Percentiles rank a stretch among this genome's conserved stretches.
Conservation (phyloP, 2,888 invertebrate genomes). For the Amphipoea oculea region DNA sequence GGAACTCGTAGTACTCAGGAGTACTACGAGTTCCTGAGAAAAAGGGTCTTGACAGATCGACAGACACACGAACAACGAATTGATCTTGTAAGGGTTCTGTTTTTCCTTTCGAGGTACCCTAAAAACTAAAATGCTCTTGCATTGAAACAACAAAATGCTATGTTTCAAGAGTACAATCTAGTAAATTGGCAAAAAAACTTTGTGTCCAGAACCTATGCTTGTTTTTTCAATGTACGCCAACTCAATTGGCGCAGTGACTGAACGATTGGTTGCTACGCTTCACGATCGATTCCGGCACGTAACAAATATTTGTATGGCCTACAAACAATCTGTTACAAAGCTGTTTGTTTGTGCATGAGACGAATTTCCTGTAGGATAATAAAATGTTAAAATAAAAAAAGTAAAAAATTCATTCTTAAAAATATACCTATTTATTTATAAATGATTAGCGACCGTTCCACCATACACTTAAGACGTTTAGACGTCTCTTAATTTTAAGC, state of each 20-base stretch:
- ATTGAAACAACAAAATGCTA: background rate
- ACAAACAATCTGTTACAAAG: slow-evolving; percentile 17
- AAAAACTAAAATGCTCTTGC: too few species aligned
- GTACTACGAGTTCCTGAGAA: too few species aligned
- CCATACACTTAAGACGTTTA: background rate
- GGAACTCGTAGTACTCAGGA: too few species aligned
- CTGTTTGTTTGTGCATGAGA: background rate
- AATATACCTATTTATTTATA: background rate
- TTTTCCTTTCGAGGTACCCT: too few species aligned
- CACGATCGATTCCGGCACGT: slow-evolving; percentile 12
- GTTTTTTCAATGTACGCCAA: slow-evolving; percentile 6
- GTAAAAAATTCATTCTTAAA: background rate
- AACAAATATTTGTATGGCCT: slow-evolving; percentile 25
- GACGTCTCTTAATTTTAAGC: background rate
- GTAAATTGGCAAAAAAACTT: background rate
- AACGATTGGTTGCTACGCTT: slow-evolving; percentile 8
- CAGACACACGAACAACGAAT: too few species aligned
- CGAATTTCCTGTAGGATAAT: background rate
- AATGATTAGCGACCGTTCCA: background rate
- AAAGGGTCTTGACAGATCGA: too few species aligned
- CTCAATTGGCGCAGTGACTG: background rate
- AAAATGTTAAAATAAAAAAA: background rate
- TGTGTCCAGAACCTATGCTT: background rate
- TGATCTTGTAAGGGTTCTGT: too few species aligned
- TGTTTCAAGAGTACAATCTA: background rate